Conservation (phyloP, 1,140 invertebrate species). For the Caerostris extrusa region DNA sequence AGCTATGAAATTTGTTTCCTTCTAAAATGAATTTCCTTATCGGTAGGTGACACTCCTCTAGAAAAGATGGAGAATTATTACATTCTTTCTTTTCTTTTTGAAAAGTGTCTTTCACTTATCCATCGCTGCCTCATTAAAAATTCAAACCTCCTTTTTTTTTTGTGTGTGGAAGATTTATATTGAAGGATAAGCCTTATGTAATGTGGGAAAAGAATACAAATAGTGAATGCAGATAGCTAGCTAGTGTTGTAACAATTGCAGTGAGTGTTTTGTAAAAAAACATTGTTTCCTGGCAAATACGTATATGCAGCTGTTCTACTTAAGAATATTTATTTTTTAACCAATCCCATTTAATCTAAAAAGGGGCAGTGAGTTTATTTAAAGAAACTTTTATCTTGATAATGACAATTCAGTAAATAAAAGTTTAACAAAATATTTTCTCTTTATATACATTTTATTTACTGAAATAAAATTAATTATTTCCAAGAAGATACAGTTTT, state of each 20-base stretch:
- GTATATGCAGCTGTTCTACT: neutral
- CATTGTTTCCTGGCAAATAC: neutral
- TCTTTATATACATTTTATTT: too few species aligned
- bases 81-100: neutral
- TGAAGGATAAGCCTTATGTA: neutral
- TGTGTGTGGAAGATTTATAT: neutral
- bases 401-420: too few species aligned
- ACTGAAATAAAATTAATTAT: too few species aligned
- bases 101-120: slow-evolving; percentile 29
- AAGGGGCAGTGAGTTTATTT: neutral
- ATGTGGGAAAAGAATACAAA: neutral
- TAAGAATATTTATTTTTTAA: neutral
- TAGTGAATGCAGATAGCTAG: neutral
- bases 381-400: too few species aligned
- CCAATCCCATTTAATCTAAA: neutral
- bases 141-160: slow-evolving; percentile 3
- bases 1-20: neutral
- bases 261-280: neutral
- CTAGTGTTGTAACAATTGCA: neutral
- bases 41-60: neutral
- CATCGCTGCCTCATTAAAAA: slow-evolving; percentile 11
- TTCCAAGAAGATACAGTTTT: too few species aligned
- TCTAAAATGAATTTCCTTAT: slow-evolving; percentile 26
- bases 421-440: too few species aligned
- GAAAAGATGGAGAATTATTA: neutral